A percentile compares a stretch with the other conserved stretches of the same genome.
These are phyloP conservation scores for Parasteatoda tepidariorum DNA, from an alignment of 1,140 invertebrate genomes.

Conservation along the genomic window DNA sequence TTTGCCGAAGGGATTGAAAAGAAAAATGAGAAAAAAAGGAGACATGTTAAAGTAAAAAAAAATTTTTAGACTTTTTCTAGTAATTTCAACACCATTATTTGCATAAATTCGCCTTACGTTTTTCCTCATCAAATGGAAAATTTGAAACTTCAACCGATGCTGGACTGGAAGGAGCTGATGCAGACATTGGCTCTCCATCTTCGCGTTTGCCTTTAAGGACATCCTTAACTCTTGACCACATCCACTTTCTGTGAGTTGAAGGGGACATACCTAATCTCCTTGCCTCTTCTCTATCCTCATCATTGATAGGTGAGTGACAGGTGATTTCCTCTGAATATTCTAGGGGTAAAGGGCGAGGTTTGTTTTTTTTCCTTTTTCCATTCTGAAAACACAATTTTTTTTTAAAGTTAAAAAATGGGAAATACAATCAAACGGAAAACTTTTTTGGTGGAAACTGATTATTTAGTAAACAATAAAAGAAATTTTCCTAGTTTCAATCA, in stretches of 20 bases:
- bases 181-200: slow-evolving; percentile 22
- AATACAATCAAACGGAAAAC: too few species aligned
- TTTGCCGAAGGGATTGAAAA: too few species aligned
- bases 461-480: too few species aligned
- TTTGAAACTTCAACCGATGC: slow-evolving; percentile 63
- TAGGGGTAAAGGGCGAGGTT: slow-evolving; percentile 14
- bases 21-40: too few species aligned
- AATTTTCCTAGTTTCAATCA: too few species aligned
- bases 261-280: slow-evolving; percentile 67
- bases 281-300: not conserved
- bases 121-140: slow-evolving; percentile 41
- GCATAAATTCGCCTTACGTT: too few species aligned
- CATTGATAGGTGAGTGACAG: not conserved
- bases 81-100: too few species aligned
- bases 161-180: slow-evolving; percentile 77
- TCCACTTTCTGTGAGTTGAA: slow-evolving; percentile 70
- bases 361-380: slow-evolving; percentile 34
- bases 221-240: slow-evolving; percentile 80
- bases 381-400: not conserved
- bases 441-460: too few species aligned
- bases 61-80: too few species aligned
- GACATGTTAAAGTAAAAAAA: too few species aligned
- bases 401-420: too few species aligned
- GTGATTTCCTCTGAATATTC: slow-evolving; percentile 5
- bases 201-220: slow-evolving; percentile 74